Conservation (phyloP, 2,888 invertebrate species). For the Holacanthella duospinosa region DNA sequence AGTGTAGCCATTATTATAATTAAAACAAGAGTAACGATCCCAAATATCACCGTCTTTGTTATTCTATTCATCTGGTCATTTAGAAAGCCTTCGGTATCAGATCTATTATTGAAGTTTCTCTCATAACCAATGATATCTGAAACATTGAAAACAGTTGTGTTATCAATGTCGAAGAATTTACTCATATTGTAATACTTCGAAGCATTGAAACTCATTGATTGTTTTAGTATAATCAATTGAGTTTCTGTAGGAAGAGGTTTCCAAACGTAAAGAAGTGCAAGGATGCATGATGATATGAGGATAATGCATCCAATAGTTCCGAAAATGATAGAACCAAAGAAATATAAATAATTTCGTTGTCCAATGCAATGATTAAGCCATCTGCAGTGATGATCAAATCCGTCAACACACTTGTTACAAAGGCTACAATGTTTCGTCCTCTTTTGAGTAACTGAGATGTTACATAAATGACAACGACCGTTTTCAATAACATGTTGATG, state of each 20-base stretch:
- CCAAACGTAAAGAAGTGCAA: slow-evolving; percentile 38
- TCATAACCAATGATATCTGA: slow-evolving; percentile 2
- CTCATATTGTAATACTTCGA: slow-evolving; percentile 8
- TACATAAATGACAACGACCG: slow-evolving; percentile 86
- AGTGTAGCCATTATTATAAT: slow-evolving; percentile 64
- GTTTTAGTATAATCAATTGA: background rate
- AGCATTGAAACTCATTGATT: background rate
- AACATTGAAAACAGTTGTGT: background rate
- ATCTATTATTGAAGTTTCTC: too few relatives aligned
- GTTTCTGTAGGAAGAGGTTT: background rate
- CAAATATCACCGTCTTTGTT: slow-evolving; percentile 45
- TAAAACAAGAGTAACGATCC: slow-evolving; percentile 58
- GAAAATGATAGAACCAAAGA: slow-evolving; percentile 67
- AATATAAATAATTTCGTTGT: slow-evolving; percentile 72
- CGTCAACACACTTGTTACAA: slow-evolving; percentile 92
- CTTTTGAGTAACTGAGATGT: slow-evolving; percentile 60
- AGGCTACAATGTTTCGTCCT: slow-evolving; percentile 89
- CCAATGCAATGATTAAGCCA: slow-evolving; percentile 98
- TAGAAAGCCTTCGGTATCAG: background rate
- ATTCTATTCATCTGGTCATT: background rate
- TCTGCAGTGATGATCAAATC: slow-evolving; percentile 77
- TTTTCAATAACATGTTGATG: slow-evolving; percentile 92
- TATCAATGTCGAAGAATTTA: slow-evolving; percentile 4
- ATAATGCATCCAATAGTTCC: slow-evolving; percentile 62
- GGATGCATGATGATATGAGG: slow-evolving; percentile 58